These are phyloP conservation scores for Etheostoma nigrum DNA, from an alignment of 2,797 vertebrate genomes.

Conservation along the genomic window DNA sequence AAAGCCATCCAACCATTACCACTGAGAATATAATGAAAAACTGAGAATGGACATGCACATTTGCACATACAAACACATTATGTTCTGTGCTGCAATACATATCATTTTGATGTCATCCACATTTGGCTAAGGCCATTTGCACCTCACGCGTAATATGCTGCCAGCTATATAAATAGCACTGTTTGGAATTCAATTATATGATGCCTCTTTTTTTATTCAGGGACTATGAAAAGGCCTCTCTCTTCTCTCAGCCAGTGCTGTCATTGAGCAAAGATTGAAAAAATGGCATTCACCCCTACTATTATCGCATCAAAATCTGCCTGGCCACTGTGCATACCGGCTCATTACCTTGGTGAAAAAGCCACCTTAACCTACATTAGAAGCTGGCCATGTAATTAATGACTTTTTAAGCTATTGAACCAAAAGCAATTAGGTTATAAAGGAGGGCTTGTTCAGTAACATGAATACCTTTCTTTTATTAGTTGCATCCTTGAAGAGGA, in stretches of 20 bases:
- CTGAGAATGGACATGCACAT: constrained; percentile 71
- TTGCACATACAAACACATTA: constrained; percentile 79
- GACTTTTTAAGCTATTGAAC: constrained; percentile 87
- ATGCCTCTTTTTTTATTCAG: constrained; percentile 59
- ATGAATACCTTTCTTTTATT: constrained; percentile 82
- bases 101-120: constrained; percentile 78
- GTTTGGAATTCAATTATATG: constrained; percentile 81
- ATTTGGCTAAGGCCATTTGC: constrained; percentile 77
- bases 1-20: constrained; percentile 64
- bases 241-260: constrained; percentile 60
- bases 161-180: constrained; percentile 78
- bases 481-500: constrained; percentile 81
- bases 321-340: constrained; percentile 63
- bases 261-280: constrained; percentile 73
- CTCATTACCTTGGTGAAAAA: constrained; percentile 86
- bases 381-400: constrained; percentile 86
- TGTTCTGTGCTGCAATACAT: constrained; percentile 66
- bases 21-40: constrained; percentile 67
- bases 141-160: constrained; percentile 72
- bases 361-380: constrained; percentile 86
- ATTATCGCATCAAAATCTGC: constrained; percentile 85
- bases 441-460: constrained; percentile 82
- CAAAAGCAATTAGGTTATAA: constrained; percentile 87
- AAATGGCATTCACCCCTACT: constrained; percentile 75
- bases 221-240: constrained; percentile 66